These are phyloP conservation scores for Sarcophaga peregrina DNA, from an alignment of 1,140 invertebrate species.

Conservation along the genomic window DNA sequence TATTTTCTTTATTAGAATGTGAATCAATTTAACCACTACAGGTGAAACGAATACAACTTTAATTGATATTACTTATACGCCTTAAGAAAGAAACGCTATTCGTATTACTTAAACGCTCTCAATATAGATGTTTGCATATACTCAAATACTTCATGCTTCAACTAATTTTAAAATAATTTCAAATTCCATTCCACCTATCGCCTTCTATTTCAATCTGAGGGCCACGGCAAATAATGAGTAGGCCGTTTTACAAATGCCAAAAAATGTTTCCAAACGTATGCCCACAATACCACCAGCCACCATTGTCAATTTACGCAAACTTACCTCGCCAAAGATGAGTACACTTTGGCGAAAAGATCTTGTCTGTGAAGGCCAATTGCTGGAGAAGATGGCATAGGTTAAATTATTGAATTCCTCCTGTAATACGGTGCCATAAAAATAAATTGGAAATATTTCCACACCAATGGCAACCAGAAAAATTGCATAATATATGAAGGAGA, in stretches of 20 bases:
- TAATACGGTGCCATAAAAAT: slow-evolving; percentile 56
- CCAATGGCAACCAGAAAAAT: slow-evolving; percentile 49
- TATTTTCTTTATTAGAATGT: no score
- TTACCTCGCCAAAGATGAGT: slow-evolving; percentile 51
- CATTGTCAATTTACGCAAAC: slow-evolving; percentile 46
- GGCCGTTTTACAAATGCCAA: slow-evolving; percentile 56
- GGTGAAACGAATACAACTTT: no score
- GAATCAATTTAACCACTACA: no score
- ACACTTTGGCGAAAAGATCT: slow-evolving; percentile 43
- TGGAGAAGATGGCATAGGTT: slow-evolving; percentile 56
- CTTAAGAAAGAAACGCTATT: no score
- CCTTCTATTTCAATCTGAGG: slow-evolving; percentile 30
- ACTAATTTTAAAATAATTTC: slow-evolving; percentile 34
- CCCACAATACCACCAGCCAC: slow-evolving; percentile 53
- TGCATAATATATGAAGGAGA: slow-evolving; percentile 50
- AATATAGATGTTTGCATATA: no score
- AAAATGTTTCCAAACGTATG: slow-evolving; percentile 55
- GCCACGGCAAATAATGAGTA: slow-evolving; percentile 58
- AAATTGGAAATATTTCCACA: slow-evolving; percentile 57
- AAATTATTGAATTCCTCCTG: slow-evolving; percentile 48
- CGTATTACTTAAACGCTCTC: no score
- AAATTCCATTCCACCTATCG: slow-evolving; percentile 48
- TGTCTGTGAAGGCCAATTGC: slow-evolving; percentile 52
- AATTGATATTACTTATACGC: no score
- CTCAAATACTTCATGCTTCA: no score